Percentiles rank a stretch among this genome's conserved stretches.
These are phyloP conservation scores for Umimayanthus chanpuru DNA, from an alignment of 92 coral and sea anemone genomes.

Conservation along the genomic window DNA sequence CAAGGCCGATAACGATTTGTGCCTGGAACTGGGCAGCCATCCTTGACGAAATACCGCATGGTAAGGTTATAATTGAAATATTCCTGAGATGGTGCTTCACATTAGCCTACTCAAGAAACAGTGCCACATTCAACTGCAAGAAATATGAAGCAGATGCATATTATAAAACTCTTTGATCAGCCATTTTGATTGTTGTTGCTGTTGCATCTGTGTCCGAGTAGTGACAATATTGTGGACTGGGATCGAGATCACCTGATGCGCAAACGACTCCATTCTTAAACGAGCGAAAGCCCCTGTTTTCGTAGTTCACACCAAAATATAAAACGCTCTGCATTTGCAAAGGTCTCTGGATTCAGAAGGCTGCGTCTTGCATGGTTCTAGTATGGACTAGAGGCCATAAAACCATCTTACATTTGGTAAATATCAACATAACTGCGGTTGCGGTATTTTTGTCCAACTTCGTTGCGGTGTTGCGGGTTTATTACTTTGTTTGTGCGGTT, in stretches of 20 bases:
- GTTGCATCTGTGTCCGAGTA: slow-evolving; percentile 23
- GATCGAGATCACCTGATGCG: slow-evolving; percentile 19
- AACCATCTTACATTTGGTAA: too few species aligned
- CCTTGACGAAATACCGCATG: slow-evolving; percentile 16
- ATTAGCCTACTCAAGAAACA: slow-evolving; percentile 25
- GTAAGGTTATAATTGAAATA: neutral
- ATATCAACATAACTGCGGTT: too few species aligned
- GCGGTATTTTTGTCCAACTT: too few species aligned
- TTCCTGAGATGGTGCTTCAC: slow-evolving; percentile 13
- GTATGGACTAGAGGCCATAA: too few species aligned
- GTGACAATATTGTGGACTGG: too few species aligned
- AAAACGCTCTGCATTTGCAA: too few species aligned
- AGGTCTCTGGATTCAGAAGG: too few species aligned
- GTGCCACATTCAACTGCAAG: slow-evolving; percentile 33
- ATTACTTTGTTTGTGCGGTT: too few species aligned
- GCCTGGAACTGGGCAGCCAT: slow-evolving; percentile 1
- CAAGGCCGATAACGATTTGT: slow-evolving; percentile 24
- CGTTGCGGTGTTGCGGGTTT: too few species aligned
- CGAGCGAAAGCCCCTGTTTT: too few species aligned
- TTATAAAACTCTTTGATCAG: slow-evolving; percentile 3
- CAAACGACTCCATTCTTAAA: neutral
- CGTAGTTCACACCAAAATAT: too few species aligned
- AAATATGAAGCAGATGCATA: slow-evolving; percentile 2
- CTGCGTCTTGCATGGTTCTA: too few species aligned
- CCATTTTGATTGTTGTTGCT: slow-evolving; percentile 32